Conservation (phyloP, 2,797 vertebrate genomes). For the Sebastes umbrosus region DNA sequence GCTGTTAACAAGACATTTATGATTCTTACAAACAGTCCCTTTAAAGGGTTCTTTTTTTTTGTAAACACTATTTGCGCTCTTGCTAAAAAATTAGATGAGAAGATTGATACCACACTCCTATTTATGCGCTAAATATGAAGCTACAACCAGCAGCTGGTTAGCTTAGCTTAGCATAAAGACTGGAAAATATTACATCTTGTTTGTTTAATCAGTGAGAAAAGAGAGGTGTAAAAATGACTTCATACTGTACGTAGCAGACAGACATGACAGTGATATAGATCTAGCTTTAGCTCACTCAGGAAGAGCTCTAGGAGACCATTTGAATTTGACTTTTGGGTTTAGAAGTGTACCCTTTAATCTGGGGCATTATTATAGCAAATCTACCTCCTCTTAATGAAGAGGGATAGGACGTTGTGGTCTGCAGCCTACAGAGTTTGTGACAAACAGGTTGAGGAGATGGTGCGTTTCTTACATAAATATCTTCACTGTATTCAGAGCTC, state of each 20-base stretch:
- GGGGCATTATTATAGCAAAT: slow-evolving; percentile 3
- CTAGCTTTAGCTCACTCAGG: not conserved
- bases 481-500: slow-evolving; percentile 36
- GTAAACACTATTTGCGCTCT: no score
- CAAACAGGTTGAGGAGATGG: slow-evolving; percentile 36
- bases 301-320: not conserved
- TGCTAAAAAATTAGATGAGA: no score
- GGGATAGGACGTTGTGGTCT: slow-evolving; percentile 11
- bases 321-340: slow-evolving; percentile 7
- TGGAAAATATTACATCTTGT: not conserved
- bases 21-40: no score
- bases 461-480: slow-evolving; percentile 46
- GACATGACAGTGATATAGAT: not conserved
- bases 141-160: not conserved
- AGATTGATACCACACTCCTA: no score
- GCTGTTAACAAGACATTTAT: no score
- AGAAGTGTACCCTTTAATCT: slow-evolving; percentile 15
- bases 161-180: not conserved
- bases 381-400: slow-evolving; percentile 20
- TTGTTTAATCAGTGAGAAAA: not conserved
- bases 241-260: no score
- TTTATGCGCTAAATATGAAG: not conserved
- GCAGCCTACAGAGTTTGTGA: slow-evolving; percentile 14
- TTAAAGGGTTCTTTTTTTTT: no score
- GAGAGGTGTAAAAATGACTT: not conserved